These are phyloP conservation scores for Drosophila peninsularis DNA, from an alignment of 2,888 invertebrate species.

Conservation along the genomic window DNA sequence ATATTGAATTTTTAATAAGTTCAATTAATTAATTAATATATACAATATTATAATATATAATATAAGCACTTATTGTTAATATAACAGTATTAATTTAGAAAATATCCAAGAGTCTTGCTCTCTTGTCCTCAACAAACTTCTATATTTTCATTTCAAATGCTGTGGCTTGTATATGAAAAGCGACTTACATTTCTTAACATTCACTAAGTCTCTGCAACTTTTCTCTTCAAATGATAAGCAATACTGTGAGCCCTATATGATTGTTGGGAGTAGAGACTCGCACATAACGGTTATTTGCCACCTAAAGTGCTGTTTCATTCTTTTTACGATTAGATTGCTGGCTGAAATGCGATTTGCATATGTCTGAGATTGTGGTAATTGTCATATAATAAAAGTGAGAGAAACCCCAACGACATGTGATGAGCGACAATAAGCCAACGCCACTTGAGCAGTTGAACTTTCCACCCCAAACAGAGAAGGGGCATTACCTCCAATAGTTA, in stretches of 20 bases:
- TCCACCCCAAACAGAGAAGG: constrained; percentile 34
- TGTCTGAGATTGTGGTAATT: constrained; percentile 72
- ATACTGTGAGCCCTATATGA: constrained; percentile 7
- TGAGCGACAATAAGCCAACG: constrained; percentile 42
- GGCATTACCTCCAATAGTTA: neutral
- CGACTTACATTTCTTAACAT: neutral
- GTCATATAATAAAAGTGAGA: constrained; percentile 69
- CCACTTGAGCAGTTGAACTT: constrained; percentile 44
- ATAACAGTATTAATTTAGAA: too few relatives aligned
- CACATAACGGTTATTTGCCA: constrained; percentile 55
- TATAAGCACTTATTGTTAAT: too few relatives aligned
- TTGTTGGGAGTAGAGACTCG: constrained; percentile 19
- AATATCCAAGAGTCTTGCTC: neutral
- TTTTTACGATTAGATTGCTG: constrained; percentile 58
- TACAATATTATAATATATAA: too few relatives aligned
- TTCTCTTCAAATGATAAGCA: constrained; percentile 15
- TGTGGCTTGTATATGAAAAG: neutral
- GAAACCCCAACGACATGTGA: constrained; percentile 39
- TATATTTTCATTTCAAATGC: neutral
- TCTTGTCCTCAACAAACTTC: neutral
- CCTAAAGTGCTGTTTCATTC: constrained; percentile 63
- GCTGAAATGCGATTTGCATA: constrained; percentile 49
- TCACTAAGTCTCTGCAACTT: neutral
- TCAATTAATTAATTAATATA: too few relatives aligned
- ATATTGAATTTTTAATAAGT: too few relatives aligned